Conservation (phyloP, 2,113 vertebrate species). For the Pangasianodon hypophthalmus region DNA sequence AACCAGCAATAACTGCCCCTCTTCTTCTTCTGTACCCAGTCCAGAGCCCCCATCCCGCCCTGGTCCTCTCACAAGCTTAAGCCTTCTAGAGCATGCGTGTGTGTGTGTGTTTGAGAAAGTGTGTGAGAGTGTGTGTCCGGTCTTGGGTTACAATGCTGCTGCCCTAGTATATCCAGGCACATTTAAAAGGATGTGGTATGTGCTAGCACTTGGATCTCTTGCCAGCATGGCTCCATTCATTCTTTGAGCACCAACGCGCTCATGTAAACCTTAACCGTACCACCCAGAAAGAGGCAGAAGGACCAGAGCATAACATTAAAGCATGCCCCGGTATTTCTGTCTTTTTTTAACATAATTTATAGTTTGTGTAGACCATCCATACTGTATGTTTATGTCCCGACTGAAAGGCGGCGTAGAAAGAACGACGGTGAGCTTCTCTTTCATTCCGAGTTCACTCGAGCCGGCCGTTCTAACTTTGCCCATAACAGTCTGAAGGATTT, state of each 20-base stretch:
- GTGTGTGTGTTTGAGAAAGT: constrained; percentile 13
- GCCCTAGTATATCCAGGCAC: constrained; percentile 63
- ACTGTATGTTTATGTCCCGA: constrained; percentile 56
- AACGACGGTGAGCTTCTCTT: constrained; percentile 23
- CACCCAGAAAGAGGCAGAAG: constrained; percentile 63
- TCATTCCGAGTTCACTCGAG: constrained; percentile 23
- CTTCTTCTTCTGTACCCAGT: constrained; percentile 22
- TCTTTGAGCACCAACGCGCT: constrained; percentile 47
- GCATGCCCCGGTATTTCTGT: constrained; percentile 12
- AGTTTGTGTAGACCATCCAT: constrained; percentile 59
- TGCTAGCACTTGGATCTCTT: constrained; percentile 58
- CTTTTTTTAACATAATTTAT: constrained; percentile 53
- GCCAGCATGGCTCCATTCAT: constrained; percentile 50
- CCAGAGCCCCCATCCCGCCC: constrained; percentile 36
- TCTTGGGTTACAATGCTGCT: constrained; percentile 66
- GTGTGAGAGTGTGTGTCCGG: constrained; percentile 47
- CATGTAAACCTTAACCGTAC: constrained; percentile 65
- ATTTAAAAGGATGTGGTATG: constrained; percentile 67
- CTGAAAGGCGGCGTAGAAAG: constrained; percentile 22
- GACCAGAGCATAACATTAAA: constrained; percentile 24
- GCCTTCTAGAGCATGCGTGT: constrained; percentile 36
- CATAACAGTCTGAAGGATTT: constrained; percentile 39
- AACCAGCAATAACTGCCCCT: constrained; percentile 39
- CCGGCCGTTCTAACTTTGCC: background rate
- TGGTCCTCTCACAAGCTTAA: constrained; percentile 15